Evolutionary conservation across 2,888 invertebrate genomes (phyloP).

Genomic region (Cheilosia scutellata): DNA sequence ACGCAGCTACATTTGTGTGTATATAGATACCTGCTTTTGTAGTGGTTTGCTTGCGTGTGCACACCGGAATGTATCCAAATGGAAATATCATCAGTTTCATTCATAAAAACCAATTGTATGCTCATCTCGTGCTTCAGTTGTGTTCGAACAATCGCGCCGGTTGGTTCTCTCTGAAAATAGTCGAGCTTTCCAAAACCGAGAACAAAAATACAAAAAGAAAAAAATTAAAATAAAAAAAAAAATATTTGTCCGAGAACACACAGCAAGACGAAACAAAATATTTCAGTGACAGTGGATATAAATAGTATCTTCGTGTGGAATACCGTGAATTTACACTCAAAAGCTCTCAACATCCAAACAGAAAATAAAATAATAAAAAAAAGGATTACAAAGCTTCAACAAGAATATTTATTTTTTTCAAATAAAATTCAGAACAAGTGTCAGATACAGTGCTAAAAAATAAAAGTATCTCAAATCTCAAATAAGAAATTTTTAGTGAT

Average conservation of each 20-base stretch:
- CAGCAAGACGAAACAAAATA: neutral
- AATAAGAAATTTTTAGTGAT: neutral
- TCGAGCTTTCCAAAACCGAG: conserved; percentile 54
- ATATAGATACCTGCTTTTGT: conserved; percentile 8
- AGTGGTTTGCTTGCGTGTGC: conserved; percentile 58
- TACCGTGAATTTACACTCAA: conserved; percentile 37
- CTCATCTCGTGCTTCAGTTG: conserved; percentile 84
- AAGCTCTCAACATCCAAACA: conserved; percentile 20
- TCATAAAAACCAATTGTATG: conserved; percentile 85
- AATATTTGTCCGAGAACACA: conserved; percentile 21
- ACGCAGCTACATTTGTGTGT: conserved; percentile 37
- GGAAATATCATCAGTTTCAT: conserved; percentile 81
- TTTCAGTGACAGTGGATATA: conserved; percentile 64
- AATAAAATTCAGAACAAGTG: conserved; percentile 28
- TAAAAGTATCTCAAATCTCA: conserved; percentile 9
- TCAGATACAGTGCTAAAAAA: conserved; percentile 14
- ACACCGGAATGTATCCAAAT: conserved; percentile 67
- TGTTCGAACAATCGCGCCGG: conserved; percentile 84
- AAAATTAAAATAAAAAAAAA: conserved; percentile 19
- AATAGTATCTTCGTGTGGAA: conserved; percentile 53
- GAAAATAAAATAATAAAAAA: neutral
- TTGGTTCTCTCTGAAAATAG: conserved; percentile 78
- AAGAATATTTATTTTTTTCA: neutral
- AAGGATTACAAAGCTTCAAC: conserved; percentile 45
- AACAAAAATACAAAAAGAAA: conserved; percentile 30